Base-by-base conservation (phyloP, 2,113 vertebrate genomes). In the Psephotus haematonotus region DNA sequence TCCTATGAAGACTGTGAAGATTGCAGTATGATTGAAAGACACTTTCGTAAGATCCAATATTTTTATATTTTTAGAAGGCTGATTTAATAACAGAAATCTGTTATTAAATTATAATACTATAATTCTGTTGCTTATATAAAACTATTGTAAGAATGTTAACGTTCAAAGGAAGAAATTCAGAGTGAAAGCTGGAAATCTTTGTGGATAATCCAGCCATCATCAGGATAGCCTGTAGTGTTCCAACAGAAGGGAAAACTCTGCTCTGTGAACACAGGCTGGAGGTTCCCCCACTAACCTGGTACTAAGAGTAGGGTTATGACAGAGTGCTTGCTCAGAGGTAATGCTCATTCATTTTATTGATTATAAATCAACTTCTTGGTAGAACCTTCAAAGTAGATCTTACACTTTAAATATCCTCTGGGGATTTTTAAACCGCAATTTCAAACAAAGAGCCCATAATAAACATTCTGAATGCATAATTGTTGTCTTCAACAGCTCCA, bases 21-120 rank as follows among this genome's bases (percentile, higher is more conserved):
- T 57, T 84, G 44, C 97, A 90, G 49, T 96, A 90, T 91, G 85
- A 90, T 82, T 94, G 72, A 97, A 97, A 95, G 86, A 96, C 60
- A 79, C 91, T 96, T 94, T 96, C 50, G 80, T 55, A 46, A 50
- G 78, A 82, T 78, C 31, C 88, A 74, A 92, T 94, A 96, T 97
- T 97, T 98, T 97, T 97, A 68, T 98, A 97, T 97, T 97, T 97
- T 95, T 96, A 94, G 77, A 96, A 93, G 81, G 80, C 63, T 75
- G 68, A 91, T 95, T 93, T 91, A 95, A 88, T 97, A 93, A 90
- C 80, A 79, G 80, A 85, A 72, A 55, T 65, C 52, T 94, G 95
- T 95, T 93, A 84, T 90, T 92, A 80, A 92, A 60, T 68, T 10
- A 59, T 64, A 59, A 44, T 80, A 23, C 57, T 91, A 35, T 47